phyloP scores from a whole-genome alignment of 2,797 vertebrate genomes.

The Gallirallus australis region DNA sequence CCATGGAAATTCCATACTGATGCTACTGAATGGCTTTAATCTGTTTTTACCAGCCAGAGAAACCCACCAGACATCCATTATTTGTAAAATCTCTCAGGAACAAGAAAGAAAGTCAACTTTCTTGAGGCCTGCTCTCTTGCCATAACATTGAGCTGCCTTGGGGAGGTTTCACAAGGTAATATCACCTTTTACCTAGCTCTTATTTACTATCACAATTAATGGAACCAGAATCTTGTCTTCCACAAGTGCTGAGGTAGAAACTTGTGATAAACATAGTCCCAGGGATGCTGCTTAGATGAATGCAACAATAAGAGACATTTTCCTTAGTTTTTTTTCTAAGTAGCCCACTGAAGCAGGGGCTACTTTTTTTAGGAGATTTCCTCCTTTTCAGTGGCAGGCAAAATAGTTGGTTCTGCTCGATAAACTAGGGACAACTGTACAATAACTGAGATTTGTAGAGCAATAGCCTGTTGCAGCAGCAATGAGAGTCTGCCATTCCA shows the following conservation, averaged over 20 bases:
- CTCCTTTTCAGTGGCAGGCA: background rate
- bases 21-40: background rate
- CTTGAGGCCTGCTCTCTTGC: background rate
- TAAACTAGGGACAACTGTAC: background rate
- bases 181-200: background rate
- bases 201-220: background rate
- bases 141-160: background rate
- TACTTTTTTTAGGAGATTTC: background rate
- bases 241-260: background rate
- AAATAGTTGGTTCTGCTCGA: background rate
- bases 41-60: background rate
- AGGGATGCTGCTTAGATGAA: background rate
- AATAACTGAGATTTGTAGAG: background rate
- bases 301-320: background rate
- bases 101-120: background rate
- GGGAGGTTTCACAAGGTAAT: background rate
- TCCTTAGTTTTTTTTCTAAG: background rate
- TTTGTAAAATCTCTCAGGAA: background rate
- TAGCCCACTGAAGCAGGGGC: background rate
- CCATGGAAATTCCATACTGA: background rate
- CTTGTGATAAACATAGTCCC: rapidly evolving
- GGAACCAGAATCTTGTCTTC: background rate
- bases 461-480: background rate
- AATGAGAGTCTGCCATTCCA: background rate
- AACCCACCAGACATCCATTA: background rate